These are phyloP conservation scores for Spodoptera frugiperda DNA, from an alignment of 1,140 invertebrate genomes.

Conservation along the genomic window DNA sequence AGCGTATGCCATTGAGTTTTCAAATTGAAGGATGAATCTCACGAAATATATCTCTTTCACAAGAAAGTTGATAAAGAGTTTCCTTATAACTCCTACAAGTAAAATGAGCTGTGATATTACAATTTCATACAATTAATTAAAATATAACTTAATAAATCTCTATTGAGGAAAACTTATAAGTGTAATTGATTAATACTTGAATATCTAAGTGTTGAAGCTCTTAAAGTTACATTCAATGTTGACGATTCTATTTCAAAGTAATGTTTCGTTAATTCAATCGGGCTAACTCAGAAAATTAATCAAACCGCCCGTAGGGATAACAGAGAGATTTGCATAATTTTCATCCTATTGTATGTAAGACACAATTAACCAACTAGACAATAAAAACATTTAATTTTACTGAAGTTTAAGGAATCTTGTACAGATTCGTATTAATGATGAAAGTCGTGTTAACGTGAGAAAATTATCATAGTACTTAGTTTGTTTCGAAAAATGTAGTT, in stretches of 20 bases:
- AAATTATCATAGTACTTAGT: too few species aligned
- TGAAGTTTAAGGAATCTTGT: background rate
- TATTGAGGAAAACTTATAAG: background rate
- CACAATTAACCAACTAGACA: conserved; percentile 32
- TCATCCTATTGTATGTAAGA: conserved; percentile 35
- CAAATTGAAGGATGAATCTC: too few species aligned
- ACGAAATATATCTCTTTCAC: too few species aligned
- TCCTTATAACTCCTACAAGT: too few species aligned
- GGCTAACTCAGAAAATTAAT: conserved; percentile 41
- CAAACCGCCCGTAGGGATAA: conserved; percentile 25
- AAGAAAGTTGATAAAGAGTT: too few species aligned
- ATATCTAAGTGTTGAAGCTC: background rate
- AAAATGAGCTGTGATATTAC: too few species aligned
- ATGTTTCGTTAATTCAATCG: conserved; percentile 30
- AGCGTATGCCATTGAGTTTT: too few species aligned
- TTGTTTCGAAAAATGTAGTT: too few species aligned
- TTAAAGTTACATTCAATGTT: conserved; percentile 3
- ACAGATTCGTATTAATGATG: too few species aligned
- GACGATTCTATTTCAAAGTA: conserved; percentile 26
- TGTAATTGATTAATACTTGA: background rate
- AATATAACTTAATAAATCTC: too few species aligned
- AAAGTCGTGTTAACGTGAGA: too few species aligned
- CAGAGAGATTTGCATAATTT: conserved; percentile 44
- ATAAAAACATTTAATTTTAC: conserved; percentile 29
- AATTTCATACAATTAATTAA: too few species aligned